These are phyloP conservation scores for Orthosia gracilis DNA, from an alignment of 2,888 invertebrate genomes.

Conservation along the genomic window DNA sequence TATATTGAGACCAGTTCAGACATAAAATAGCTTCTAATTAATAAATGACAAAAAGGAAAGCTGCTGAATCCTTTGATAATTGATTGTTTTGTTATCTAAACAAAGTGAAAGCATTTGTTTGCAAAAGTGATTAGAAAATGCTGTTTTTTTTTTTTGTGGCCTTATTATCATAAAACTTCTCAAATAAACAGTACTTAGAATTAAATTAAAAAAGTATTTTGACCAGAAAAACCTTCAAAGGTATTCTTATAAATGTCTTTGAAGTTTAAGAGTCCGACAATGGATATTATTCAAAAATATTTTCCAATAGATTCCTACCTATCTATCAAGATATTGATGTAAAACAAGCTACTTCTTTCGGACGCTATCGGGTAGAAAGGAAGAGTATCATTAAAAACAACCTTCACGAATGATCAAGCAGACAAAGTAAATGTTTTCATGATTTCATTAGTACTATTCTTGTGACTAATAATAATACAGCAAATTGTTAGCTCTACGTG, in stretches of 20 bases:
- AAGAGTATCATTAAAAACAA: neutral
- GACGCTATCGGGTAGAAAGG: neutral
- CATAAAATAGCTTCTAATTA: too few species aligned
- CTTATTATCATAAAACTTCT: neutral
- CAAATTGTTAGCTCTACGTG: too few species aligned
- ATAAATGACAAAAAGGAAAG: neutral
- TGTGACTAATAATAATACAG: too few species aligned
- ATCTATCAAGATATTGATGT: neutral
- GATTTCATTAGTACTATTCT: too few species aligned
- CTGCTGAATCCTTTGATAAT: neutral
- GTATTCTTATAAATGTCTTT: neutral
- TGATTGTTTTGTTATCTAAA: neutral
- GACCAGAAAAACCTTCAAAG: neutral
- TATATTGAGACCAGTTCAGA: too few species aligned
- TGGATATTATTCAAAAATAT: too few species aligned
- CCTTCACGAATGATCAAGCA: too few species aligned
- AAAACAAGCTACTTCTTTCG: neutral
- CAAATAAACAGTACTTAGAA: neutral
- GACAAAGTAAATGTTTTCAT: too few species aligned
- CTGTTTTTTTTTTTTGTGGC: neutral
- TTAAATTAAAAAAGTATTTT: neutral
- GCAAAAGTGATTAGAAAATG: neutral
- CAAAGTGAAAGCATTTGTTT: neutral
- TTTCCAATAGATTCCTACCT: neutral
- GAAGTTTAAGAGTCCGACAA: neutral